Evolutionary conservation across 2,888 invertebrate genomes (phyloP), one percentile per base, ranked within the genome.

Genomic region (Siphonodentalium dalli): DNA sequence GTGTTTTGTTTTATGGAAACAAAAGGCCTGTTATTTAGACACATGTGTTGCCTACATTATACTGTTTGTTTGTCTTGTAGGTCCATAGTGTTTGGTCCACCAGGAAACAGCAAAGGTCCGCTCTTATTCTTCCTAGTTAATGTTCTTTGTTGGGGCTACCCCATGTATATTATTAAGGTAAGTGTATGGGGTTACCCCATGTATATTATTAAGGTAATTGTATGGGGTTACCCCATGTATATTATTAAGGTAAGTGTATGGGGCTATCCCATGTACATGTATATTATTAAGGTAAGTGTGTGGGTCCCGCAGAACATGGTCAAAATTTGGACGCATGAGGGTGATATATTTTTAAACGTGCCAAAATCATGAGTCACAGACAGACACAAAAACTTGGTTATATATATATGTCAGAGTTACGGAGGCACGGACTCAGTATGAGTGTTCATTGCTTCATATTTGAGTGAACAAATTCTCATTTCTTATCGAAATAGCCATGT

Each of bases 101-200:
- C 92, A 11, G 93, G 93, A 0, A 91, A 93, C 75, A 92, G 92
- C 0, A 94, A 93, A 82, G 90, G 91, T 15, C 93, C 94, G 0
- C 81, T 94, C 20, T 82, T 93, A 26, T 87, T 94, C 74, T 93
- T 94, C 77, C 85, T 94, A 72, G 87, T 90, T 54, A 92, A 92
- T 0, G 90, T 93, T 9, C 83, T 93, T 5, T 83, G 92, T 23
- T 94, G 93, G 93, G 93, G 91, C 8, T 94, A 94, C 80, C 94
- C 94, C 0, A 92, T 94, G 91, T 95, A 94, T 76, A 85, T 93
- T 71, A 87, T 93, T 58, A 87, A 90, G 83, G 90, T 90, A 82
- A 84, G 84, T 74, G 7, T 15, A 21, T 13, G 11, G 37, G 34
- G 20, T 38, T 26, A 94, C 80, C 94, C 94, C 0, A 92, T 94